phyloP scores from a whole-genome alignment of 1,140 invertebrate genomes.

The Cyclargus thomasi region DNA sequence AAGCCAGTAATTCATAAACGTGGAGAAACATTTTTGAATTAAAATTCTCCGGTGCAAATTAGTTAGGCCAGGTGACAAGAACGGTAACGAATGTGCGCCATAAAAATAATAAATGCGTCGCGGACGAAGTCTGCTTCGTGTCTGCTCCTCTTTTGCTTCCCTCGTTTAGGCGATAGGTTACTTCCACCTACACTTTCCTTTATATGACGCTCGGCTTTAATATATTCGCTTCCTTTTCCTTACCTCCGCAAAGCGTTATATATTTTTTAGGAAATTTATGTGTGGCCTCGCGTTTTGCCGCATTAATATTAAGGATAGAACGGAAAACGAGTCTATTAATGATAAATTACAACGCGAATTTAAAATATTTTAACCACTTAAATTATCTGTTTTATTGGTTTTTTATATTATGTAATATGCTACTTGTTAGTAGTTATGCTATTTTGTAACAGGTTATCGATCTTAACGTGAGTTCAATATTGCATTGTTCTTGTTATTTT shows the following conservation, averaged over 20 bases:
- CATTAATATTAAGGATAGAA: not conserved
- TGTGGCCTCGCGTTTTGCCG: not conserved
- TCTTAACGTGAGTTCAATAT: too few relatives aligned
- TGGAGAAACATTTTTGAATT: not conserved
- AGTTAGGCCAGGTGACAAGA: slow-evolving; percentile 30
- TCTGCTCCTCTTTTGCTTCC: slow-evolving; percentile 18
- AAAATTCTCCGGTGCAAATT: not conserved
- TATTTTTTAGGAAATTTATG: slow-evolving; percentile 22
- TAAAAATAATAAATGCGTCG: slow-evolving; percentile 57
- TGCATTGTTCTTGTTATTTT: not conserved
- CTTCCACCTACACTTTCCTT: slow-evolving; percentile 43
- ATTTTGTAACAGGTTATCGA: too few relatives aligned
- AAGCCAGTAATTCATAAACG: too few relatives aligned
- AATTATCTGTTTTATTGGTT: too few relatives aligned
- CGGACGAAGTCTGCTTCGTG: slow-evolving; percentile 27
- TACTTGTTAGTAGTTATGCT: too few relatives aligned
- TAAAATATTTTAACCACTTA: not conserved
- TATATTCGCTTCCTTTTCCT: slow-evolving; percentile 30
- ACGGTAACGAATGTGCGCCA: slow-evolving; percentile 50
- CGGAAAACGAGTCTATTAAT: not conserved
- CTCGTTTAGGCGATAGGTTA: slow-evolving; percentile 38
- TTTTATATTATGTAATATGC: too few relatives aligned
- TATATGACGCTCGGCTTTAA: slow-evolving; percentile 33
- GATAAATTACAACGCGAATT: not conserved
- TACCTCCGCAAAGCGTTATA: not conserved